Evolutionary conservation across 1,140 invertebrate species (phyloP).

Genomic region (Trichomalopsis sarcophagae): DNA sequence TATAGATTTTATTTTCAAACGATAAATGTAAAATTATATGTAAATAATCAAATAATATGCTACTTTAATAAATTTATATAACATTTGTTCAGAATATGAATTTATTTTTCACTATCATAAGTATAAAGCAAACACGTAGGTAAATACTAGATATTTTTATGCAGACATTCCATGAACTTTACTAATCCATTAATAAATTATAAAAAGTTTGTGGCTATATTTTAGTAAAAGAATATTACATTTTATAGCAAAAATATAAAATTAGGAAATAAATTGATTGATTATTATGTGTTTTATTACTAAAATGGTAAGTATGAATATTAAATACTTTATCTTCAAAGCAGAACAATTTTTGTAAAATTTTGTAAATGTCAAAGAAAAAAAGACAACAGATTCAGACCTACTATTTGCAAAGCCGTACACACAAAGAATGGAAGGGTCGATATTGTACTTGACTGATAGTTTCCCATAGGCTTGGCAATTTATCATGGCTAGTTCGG

Average conservation of each 20-base stretch:
- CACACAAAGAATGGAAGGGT: slow-evolving; percentile 70
- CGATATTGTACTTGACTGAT: slow-evolving; percentile 76
- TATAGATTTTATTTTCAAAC: background rate
- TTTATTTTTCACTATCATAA: slow-evolving; percentile 4
- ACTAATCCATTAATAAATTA: slow-evolving; percentile 49
- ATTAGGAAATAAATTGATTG: slow-evolving; percentile 41
- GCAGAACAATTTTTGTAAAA: background rate
- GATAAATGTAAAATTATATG: background rate
- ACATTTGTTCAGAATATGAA: too few species aligned
- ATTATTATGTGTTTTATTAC: background rate
- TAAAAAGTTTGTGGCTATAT: slow-evolving; percentile 41
- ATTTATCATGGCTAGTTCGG: slow-evolving; percentile 73
- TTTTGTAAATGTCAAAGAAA: slow-evolving; percentile 41
- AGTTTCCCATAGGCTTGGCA: slow-evolving; percentile 74
- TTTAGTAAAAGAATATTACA: slow-evolving; percentile 47
- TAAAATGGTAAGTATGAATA: background rate
- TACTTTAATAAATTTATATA: slow-evolving; percentile 27
- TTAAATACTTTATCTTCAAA: background rate
- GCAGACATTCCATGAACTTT: slow-evolving; percentile 23
- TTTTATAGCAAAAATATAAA: slow-evolving; percentile 56
- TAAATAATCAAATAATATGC: background rate
- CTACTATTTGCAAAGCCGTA: slow-evolving; percentile 66
- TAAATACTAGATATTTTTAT: slow-evolving; percentile 22
- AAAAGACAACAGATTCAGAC: slow-evolving; percentile 63
- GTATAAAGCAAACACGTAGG: background rate